These are phyloP conservation scores for Myripristis murdjan DNA, from an alignment of 2,797 vertebrate species.

Conservation along the genomic window DNA sequence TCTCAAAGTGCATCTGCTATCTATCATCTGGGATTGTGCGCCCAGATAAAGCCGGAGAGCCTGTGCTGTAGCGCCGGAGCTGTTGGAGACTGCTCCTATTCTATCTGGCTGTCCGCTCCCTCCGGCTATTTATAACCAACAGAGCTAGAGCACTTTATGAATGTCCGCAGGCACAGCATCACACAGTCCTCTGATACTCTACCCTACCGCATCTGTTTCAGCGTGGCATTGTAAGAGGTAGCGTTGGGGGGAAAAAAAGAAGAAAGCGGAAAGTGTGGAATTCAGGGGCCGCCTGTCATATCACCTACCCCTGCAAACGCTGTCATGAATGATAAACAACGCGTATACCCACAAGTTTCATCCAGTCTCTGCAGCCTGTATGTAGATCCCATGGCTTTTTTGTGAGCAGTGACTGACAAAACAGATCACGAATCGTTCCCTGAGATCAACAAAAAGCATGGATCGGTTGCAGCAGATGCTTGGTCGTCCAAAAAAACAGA, in stretches of 20 bases:
- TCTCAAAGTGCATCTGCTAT: constrained; percentile 67
- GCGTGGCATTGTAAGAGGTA: constrained; percentile 41
- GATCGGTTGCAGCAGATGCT: constrained; percentile 47
- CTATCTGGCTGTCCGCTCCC: constrained; percentile 65
- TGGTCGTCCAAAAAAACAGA: constrained; percentile 53
- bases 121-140: constrained; percentile 82
- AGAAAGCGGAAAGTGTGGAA: neutral
- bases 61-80: constrained; percentile 33
- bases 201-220: constrained; percentile 44
- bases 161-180: constrained; percentile 77
- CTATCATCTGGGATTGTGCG: constrained; percentile 61
- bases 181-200: constrained; percentile 62
- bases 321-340: constrained; percentile 63
- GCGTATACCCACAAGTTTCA: constrained; percentile 52
- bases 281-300: constrained; percentile 23
- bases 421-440: constrained; percentile 25
- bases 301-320: constrained; percentile 40
- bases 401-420: constrained; percentile 26
- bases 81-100: constrained; percentile 58
- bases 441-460: constrained; percentile 28
- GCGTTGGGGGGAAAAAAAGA: constrained; percentile 34
- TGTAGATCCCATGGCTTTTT: constrained; percentile 48
- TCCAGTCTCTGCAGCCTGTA: constrained; percentile 41
- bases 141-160: constrained; percentile 79
- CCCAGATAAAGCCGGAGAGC: constrained; percentile 62